Conservation (phyloP, 92 coral and sea anemone genomes). For the Meandrina meandrites region DNA sequence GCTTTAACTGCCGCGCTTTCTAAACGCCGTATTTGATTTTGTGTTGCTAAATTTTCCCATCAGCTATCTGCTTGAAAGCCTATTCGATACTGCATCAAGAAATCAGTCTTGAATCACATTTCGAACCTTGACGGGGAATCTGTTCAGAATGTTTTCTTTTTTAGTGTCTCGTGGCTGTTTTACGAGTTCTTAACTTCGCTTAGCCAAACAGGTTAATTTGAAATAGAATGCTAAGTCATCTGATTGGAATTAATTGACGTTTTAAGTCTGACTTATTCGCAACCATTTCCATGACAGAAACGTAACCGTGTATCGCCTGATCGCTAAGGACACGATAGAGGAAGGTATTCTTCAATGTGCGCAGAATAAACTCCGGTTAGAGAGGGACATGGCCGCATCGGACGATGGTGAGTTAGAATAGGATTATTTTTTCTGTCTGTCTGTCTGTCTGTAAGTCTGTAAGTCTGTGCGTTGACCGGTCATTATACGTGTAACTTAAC, state of each 20-base stretch:
- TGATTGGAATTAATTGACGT: background rate
- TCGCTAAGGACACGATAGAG: constrained; percentile 82
- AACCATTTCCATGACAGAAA: constrained; percentile 47
- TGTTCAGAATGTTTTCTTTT: too few species aligned
- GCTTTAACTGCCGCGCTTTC: too few species aligned
- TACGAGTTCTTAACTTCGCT: background rate
- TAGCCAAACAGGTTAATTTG: background rate
- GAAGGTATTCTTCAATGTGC: constrained; percentile 87
- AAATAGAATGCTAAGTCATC: background rate
- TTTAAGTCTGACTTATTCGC: background rate
- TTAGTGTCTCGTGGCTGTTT: background rate
- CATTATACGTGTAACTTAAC: too few species aligned
- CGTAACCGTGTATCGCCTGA: constrained; percentile 86
- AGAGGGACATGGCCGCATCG: constrained; percentile 79
- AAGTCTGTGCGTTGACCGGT: background rate
- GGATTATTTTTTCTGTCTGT: background rate
- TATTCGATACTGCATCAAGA: too few species aligned
- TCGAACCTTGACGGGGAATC: too few species aligned
- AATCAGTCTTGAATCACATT: too few species aligned
- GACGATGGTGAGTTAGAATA: constrained; percentile 50
- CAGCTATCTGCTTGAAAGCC: too few species aligned
- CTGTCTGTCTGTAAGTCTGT: background rate
- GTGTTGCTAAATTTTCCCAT: too few species aligned
- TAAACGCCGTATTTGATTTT: too few species aligned
- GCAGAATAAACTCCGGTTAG: constrained; percentile 78